Evolutionary conservation across 2,113 vertebrate species (phyloP).

Genomic region (Aspiorhynchus laticeps): DNA sequence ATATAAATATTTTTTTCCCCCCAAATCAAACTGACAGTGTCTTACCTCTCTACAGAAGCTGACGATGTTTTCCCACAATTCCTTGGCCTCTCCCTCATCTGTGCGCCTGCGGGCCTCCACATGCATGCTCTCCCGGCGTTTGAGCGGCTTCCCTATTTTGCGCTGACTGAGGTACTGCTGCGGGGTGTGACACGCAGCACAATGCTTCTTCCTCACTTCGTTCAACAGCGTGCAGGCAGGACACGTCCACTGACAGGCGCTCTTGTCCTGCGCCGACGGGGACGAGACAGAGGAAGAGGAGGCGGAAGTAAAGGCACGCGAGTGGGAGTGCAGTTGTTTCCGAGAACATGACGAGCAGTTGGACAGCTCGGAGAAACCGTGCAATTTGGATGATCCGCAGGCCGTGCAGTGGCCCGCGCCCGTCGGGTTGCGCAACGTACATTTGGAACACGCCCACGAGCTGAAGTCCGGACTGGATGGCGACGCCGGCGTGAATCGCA

Average conservation of each 20-base stretch:
- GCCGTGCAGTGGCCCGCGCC: constrained; percentile 83
- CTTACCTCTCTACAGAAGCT: constrained; percentile 95
- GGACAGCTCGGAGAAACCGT: constrained; percentile 92
- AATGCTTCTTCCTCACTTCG: constrained; percentile 86
- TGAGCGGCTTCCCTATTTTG: constrained; percentile 82
- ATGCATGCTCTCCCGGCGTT: constrained; percentile 91
- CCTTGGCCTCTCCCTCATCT: constrained; percentile 95
- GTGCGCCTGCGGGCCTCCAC: constrained; percentile 91
- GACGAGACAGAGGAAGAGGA: constrained; percentile 48
- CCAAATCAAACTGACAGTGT: not conserved
- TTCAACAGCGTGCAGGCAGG: constrained; percentile 94
- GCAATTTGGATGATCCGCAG: constrained; percentile 93
- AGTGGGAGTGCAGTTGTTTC: constrained; percentile 53
- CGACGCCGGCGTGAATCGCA: constrained; percentile 89
- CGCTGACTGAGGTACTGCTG: constrained; percentile 86
- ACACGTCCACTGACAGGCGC: constrained; percentile 84
- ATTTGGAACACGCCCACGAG: constrained; percentile 94
- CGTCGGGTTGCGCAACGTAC: constrained; percentile 91
- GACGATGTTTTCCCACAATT: constrained; percentile 95
- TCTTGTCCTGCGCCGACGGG: constrained; percentile 66
- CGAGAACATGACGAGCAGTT: constrained; percentile 64
- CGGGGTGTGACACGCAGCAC: constrained; percentile 90
- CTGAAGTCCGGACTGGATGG: constrained; percentile 95
- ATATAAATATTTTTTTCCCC: not conserved
- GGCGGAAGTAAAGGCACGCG: constrained; percentile 53